Percentiles rank a stretch among this genome's conserved stretches.
Evolutionary conservation across 1,140 invertebrate species (phyloP).

Genomic region (Cheumatopsyche charites): DNA sequence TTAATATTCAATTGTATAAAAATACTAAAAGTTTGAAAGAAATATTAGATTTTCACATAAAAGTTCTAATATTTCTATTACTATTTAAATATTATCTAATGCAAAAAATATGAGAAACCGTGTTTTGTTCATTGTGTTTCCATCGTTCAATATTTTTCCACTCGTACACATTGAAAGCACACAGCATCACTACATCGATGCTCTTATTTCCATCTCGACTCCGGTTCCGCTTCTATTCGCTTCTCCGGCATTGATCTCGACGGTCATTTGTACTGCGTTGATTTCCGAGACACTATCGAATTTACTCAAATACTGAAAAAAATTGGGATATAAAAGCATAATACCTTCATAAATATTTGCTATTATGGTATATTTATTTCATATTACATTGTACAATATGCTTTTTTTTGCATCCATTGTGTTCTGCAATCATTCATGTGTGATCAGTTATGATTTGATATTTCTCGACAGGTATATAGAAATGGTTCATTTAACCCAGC

Average conservation of each 20-base stretch:
- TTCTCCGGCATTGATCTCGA: conserved; percentile 42
- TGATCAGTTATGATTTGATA: conserved; percentile 44
- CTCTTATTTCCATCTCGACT: conserved; percentile 28
- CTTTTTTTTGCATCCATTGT: neutral
- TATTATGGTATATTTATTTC: conserved; percentile 3
- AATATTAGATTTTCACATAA: too few relatives aligned
- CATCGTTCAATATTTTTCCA: too few relatives aligned
- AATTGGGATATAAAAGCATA: neutral
- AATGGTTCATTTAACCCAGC: conserved; percentile 41
- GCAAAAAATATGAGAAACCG: too few relatives aligned
- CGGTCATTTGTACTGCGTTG: conserved; percentile 34
- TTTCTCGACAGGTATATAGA: conserved; percentile 39
- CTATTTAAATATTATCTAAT: too few relatives aligned
- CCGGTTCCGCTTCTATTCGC: conserved; percentile 29
- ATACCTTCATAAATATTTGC: too few relatives aligned
- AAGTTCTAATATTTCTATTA: too few relatives aligned
- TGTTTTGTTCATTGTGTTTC: too few relatives aligned
- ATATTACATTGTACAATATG: neutral
- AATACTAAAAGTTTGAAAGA: too few relatives aligned
- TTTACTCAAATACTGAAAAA: too few relatives aligned
- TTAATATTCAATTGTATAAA: too few relatives aligned
- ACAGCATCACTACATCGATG: neutral
- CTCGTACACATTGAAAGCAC: too few relatives aligned
- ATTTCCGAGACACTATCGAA: neutral
- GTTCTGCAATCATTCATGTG: conserved; percentile 27